Evolutionary conservation across 2,797 vertebrate species (phyloP), one percentile per base, ranked within the genome.

Genomic region (Distichodus sexfasciatus): DNA sequence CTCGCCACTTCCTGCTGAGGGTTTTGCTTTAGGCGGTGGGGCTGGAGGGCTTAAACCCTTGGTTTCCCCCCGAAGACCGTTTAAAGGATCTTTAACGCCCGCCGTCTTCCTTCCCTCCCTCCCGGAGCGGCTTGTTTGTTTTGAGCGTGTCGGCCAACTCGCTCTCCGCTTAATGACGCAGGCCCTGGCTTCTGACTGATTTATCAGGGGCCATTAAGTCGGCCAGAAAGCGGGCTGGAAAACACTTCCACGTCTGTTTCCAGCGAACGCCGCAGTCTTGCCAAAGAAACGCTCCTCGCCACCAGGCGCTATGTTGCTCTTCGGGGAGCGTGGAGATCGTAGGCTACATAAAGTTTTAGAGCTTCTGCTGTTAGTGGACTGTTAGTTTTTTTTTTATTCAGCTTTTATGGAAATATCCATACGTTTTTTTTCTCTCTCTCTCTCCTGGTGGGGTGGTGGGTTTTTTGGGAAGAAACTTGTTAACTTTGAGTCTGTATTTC

Each of bases 201-300:
- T 83, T 81, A 76, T 82, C 75, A 77, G 74, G 77, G 77, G 62
- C 76, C 72, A 77, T 82, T 82, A 81, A 76, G 74, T 79, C 81
- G 63, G 67, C 2, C 67, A 77, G 76, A 77, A 78, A n/a, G 64
- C 47, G 71, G 74, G 60, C 72, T 73, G 74, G 73, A 78, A 82
- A 78, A 61, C 61, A 54, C 57, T 72, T 77, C 66, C 61, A 71
- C 68, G 64, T 71, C 74, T 79, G 73, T 81, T 76, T 79, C 60
- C 50, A n/a, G 71, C 72, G 80, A 71, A 80, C 53, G 71, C 60
- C 14, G 44, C 6, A 51, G n/a, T n/a, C 33, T 46, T 80, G 79
- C 78, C 78, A 69, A 72, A 69, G n/a, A n/a, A n/a, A n/a, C n/a
- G 54, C 71, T 68, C 43, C 54, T 54, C 65, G 65, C 72, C 38